Evolutionary conservation across 35 echinoderm and acorn worm species (phyloP).

Genomic region (Heliocidaris erythrogramma): DNA sequence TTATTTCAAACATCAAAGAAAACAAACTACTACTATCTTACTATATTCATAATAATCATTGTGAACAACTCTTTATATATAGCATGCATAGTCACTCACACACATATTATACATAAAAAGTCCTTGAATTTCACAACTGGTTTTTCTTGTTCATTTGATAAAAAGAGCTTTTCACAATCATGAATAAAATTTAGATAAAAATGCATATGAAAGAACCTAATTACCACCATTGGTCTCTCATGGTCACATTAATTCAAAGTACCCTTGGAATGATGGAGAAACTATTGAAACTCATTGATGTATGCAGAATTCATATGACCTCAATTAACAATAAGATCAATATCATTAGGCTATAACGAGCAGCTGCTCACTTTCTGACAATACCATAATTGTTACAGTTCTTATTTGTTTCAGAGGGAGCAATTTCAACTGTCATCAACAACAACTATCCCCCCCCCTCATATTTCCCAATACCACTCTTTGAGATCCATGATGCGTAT

Average conservation of each 20-base stretch:
- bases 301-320: not conserved
- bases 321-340: not conserved
- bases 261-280: not conserved
- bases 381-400: not conserved
- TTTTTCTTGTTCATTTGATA: too few species aligned
- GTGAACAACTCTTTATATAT: too few species aligned
- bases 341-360: not conserved
- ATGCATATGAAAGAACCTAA: not conserved
- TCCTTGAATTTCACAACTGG: too few species aligned
- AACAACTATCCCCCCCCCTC: not conserved
- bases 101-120: too few species aligned
- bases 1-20: too few species aligned
- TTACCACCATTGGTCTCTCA: not conserved
- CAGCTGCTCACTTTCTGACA: conserved; percentile 8
- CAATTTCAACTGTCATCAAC: not conserved
- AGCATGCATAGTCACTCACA: too few species aligned
- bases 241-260: not conserved
- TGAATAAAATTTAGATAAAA: not conserved
- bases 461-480: not conserved
- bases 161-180: too few species aligned
- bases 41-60: too few species aligned
- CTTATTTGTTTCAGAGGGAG: not conserved
- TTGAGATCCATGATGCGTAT: not conserved
- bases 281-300: not conserved
- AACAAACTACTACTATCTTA: too few species aligned